Conservation (phyloP, 2,797 vertebrate genomes). For the Acridotheres tristis region DNA sequence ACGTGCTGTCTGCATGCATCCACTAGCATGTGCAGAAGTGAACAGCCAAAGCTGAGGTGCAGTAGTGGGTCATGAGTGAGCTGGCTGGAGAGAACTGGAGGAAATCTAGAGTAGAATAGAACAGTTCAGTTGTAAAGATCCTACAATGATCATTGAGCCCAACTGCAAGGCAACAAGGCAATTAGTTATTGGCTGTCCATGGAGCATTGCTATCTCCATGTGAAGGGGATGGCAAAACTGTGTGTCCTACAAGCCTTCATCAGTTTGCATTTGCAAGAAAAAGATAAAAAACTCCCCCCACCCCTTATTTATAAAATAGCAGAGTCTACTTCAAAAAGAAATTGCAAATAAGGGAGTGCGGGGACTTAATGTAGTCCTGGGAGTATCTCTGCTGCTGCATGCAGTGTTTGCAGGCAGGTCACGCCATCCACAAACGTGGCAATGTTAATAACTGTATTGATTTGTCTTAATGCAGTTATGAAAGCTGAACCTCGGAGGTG, state of each 20-base stretch:
- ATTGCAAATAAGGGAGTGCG: neutral
- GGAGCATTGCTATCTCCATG: neutral
- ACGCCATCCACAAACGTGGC: neutral
- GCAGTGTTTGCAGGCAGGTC: neutral
- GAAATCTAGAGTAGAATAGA: neutral
- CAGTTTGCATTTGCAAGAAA: neutral
- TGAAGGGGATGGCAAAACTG: neutral
- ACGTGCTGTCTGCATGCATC: neutral
- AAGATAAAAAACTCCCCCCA: neutral
- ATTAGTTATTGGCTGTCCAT: neutral
- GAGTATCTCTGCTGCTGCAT: neutral
- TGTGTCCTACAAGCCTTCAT: neutral
- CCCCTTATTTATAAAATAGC: neutral
- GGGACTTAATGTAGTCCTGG: neutral
- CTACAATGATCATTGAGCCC: neutral
- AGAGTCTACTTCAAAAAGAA: neutral
- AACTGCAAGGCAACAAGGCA: neutral
- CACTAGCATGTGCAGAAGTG: neutral
- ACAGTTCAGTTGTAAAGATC: neutral
- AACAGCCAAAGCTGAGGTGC: neutral
- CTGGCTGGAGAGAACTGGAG: neutral
- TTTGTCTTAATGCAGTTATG: conserved; percentile 24
- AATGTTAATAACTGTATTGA: neutral
- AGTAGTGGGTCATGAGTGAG: neutral
- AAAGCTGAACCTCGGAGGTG: conserved; percentile 32